Evolutionary conservation across 1,140 invertebrate species (phyloP), one percentile per base, ranked within the genome.

Genomic region (Bombus waltoni): DNA sequence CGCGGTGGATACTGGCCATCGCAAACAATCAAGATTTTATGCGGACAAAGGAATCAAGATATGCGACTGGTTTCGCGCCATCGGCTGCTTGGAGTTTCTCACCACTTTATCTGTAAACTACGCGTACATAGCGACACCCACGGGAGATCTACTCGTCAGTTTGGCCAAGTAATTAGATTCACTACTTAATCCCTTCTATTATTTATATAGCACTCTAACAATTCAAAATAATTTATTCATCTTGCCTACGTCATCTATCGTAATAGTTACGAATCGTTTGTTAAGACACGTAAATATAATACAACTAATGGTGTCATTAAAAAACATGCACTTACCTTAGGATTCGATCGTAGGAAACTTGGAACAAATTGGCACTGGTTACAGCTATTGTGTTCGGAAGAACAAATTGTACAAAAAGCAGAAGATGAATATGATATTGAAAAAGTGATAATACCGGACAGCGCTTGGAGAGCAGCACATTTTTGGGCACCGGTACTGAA

Each of bases 51-150:
- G 42, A 28, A 78, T 89, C 70, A 35, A 83, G 47, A 78, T 87
- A 77, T 73, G 62, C 71, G 83, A 88, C 18, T 91, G 90, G 90
- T 89, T 90, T 57, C 79, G 66, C 59, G 87, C 87, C 42, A 90
- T 91, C 18, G 82, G 83, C 28, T 86, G 62, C 47, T 81, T 91
- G 1, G 83, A 89, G 28, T 82, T 59, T 70, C 89, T 91, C 53
- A 87, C 87, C 28, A 91, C 83, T 2, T 74, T 91, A 25, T 89
- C 89, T 1, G 68, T 91, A 68, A 91, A 91, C 59, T 90, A 90
- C 35, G 74, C 85, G 22, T 90, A 91, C 38, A 88, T 91, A 80
- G 90, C 90, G 5, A 91, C 87, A 76, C 87, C 90, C 28, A 87
- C 75, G 11, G 90, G 87, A 44, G 89, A 91, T 81, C 74, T 91